Evolutionary conservation across 2,797 vertebrate species (phyloP).

Genomic region (Scolopax rusticola): DNA sequence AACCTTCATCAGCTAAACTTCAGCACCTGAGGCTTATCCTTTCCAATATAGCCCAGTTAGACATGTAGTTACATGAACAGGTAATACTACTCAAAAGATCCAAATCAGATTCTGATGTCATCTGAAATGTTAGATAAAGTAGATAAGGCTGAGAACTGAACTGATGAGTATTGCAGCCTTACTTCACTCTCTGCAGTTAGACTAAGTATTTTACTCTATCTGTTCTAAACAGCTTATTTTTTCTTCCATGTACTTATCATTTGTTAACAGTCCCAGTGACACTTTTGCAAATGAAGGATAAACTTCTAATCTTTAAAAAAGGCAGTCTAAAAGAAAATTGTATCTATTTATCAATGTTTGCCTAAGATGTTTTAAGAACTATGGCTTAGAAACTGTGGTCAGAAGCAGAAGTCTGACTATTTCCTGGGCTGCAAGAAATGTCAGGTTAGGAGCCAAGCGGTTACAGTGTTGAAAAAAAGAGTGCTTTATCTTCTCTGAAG

Average conservation of each 20-base stretch:
- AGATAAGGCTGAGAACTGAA: background rate
- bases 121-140: background rate
- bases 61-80: background rate
- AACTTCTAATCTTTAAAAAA: background rate
- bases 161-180: background rate
- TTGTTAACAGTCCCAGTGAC: background rate
- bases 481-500: background rate
- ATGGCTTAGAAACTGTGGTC: background rate
- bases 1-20: background rate
- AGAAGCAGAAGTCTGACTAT: background rate
- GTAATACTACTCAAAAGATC: background rate
- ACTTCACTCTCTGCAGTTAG: background rate
- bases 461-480: background rate
- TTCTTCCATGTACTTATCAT: background rate
- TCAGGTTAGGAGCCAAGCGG: background rate
- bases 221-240: background rate
- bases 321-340: rapidly evolving
- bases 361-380: background rate
- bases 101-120: background rate
- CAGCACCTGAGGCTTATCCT: background rate
- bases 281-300: background rate
- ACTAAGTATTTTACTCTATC: background rate
- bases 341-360: background rate
- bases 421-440: background rate
- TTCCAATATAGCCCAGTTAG: background rate